Evolutionary conservation across 2,888 invertebrate genomes (phyloP).

Genomic region (Chrysina gloriosa): DNA sequence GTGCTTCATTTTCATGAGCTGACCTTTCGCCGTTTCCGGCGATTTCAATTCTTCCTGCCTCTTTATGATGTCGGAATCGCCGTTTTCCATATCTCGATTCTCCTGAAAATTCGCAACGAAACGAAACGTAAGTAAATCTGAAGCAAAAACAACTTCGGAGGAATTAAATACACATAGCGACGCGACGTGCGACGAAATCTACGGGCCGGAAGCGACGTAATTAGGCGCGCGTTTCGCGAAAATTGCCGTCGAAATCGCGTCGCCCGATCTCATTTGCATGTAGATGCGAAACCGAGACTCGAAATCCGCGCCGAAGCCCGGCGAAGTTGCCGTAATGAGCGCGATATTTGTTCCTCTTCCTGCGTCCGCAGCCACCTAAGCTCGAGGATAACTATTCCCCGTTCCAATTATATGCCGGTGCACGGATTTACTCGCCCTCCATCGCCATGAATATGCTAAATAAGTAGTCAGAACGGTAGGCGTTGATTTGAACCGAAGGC

Average conservation of each 20-base stretch:
- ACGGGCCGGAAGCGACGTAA: conserved; percentile 56
- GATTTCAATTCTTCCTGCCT: conserved; percentile 35
- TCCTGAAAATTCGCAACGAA: conserved; percentile 12
- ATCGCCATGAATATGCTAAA: conserved; percentile 26
- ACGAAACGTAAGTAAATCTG: neutral
- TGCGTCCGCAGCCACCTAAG: too few species aligned
- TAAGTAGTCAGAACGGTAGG: neutral
- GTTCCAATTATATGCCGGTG: conserved; percentile 29
- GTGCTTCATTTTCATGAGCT: conserved; percentile 80
- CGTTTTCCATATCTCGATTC: conserved; percentile 37
- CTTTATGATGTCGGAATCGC: conserved; percentile 37
- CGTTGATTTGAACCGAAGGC: too few species aligned
- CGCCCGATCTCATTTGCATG: conserved; percentile 38
- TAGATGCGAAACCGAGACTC: conserved; percentile 21
- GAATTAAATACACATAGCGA: neutral
- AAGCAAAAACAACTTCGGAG: neutral
- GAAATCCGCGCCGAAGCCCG: neutral
- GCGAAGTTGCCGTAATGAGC: neutral
- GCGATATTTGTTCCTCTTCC: neutral
- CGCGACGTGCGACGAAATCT: conserved; percentile 51
- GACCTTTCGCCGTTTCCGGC: conserved; percentile 47
- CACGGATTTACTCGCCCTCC: neutral
- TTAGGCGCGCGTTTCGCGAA: conserved; percentile 58
- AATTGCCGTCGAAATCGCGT: conserved; percentile 57
- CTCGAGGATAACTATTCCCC: conserved; percentile 35